phyloP scores from a whole-genome alignment of 2,113 vertebrate species.

The Odobenus rosmarus region DNA sequence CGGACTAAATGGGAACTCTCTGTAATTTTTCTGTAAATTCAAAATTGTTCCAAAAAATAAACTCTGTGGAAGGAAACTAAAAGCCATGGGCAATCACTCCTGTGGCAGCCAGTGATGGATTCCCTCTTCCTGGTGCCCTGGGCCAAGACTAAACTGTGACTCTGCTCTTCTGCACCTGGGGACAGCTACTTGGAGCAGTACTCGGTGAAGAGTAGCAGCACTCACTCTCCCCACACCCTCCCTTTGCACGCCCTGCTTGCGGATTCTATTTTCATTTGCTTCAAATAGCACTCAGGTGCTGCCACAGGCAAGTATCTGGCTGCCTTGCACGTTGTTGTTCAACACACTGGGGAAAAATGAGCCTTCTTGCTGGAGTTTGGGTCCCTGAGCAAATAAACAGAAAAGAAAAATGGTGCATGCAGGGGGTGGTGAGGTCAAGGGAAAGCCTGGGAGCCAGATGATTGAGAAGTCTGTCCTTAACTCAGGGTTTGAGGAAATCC shows the following conservation, averaged over 20 bases:
- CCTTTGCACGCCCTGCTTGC: rapidly evolving
- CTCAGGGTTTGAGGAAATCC: neutral
- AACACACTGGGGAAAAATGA: slow-evolving; percentile 43
- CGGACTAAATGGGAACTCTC: neutral
- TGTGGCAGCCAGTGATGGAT: neutral
- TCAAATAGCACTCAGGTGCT: neutral
- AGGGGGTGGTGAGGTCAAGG: neutral
- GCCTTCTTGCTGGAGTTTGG: neutral
- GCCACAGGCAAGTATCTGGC: slow-evolving; percentile 37
- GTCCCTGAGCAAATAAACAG: slow-evolving; percentile 60
- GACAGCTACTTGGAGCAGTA: neutral
- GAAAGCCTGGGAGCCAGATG: neutral
- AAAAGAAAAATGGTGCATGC: slow-evolving; percentile 13
- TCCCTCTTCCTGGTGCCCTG: neutral
- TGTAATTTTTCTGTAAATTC: neutral
- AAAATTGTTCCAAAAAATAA: neutral
- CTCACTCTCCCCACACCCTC: neutral
- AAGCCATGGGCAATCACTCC: neutral
- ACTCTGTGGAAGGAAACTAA: neutral
- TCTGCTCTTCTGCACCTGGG: neutral
- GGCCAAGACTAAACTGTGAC: neutral
- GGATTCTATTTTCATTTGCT: slow-evolving; percentile 52
- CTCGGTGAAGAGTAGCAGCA: neutral
- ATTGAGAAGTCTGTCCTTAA: neutral
- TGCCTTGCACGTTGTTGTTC: neutral